These are phyloP conservation scores for Hyaena hyaena DNA, from an alignment of 2,113 vertebrate genomes.

Conservation along the genomic window DNA sequence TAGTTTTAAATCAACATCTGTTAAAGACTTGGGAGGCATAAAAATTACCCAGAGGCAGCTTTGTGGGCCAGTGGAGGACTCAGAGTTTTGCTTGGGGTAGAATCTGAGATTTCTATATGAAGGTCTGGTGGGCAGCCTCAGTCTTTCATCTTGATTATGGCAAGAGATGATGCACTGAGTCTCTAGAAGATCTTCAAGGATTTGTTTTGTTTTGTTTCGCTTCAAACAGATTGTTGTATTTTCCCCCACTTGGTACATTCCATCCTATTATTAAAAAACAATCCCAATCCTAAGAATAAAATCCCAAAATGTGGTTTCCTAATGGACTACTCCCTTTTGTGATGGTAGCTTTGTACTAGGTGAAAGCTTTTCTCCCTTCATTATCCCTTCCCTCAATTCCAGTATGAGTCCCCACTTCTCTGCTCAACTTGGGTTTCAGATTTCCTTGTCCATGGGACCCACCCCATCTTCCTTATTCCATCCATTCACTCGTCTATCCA, in stretches of 20 bases:
- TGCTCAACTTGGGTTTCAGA: neutral
- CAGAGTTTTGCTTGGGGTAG: neutral
- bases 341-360: accelerated
- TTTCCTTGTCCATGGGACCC: neutral
- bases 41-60: neutral
- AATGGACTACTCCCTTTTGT: neutral
- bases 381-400: neutral
- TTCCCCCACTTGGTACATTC: neutral
- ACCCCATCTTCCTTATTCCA: neutral
- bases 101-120: neutral
- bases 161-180: neutral
- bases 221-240: neutral
- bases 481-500: neutral
- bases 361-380: neutral
- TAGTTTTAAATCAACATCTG: neutral
- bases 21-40: neutral
- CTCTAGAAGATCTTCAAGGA: neutral
- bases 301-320: neutral
- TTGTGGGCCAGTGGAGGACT: no score
- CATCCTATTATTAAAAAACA: neutral
- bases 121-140: neutral
- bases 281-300: neutral
- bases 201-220: neutral
- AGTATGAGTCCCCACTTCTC: neutral
- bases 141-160: neutral